phyloP scores from a whole-genome alignment of 2,888 invertebrate species.

The Meiosimyza platycephala region DNA sequence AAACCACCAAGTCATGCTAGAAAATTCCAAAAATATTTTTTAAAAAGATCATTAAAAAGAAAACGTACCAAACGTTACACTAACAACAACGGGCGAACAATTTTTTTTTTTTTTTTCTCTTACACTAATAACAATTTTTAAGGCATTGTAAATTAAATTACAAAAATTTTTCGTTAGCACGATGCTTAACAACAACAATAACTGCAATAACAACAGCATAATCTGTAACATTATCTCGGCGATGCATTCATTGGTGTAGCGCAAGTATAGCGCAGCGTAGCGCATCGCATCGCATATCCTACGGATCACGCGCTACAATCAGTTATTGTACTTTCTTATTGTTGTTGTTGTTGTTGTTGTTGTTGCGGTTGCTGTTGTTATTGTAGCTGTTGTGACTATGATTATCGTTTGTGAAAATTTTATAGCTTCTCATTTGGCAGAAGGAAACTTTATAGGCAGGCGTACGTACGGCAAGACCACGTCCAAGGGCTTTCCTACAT shows the following conservation, averaged over 20 bases:
- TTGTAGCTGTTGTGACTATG: conserved; percentile 41
- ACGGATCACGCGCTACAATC: conserved; percentile 28
- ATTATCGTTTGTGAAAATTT: conserved; percentile 56
- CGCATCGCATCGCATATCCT: conserved; percentile 17
- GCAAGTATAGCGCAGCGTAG: conserved; percentile 41
- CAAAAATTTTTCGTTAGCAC: conserved; percentile 44
- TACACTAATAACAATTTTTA: conserved; percentile 43
- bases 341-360: conserved; percentile 53
- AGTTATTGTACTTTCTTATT: conserved; percentile 24
- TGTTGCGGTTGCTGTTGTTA: conserved; percentile 34
- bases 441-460: conserved; percentile 13
- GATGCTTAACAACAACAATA: conserved; percentile 34
- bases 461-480: not conserved
- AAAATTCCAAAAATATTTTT: conserved; percentile 18
- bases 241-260: conserved; percentile 33
- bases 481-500: not conserved
- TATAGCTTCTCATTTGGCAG: conserved; percentile 52
- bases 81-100: conserved; percentile 6
- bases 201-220: conserved; percentile 38
- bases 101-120: too few species aligned
- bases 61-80: not conserved
- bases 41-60: not conserved
- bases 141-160: conserved; percentile 57
- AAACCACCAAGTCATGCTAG: not conserved
- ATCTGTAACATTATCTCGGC: conserved; percentile 57